phyloP scores from a whole-genome alignment of 2,113 vertebrate genomes.

The Pontoporia blainvillei region DNA sequence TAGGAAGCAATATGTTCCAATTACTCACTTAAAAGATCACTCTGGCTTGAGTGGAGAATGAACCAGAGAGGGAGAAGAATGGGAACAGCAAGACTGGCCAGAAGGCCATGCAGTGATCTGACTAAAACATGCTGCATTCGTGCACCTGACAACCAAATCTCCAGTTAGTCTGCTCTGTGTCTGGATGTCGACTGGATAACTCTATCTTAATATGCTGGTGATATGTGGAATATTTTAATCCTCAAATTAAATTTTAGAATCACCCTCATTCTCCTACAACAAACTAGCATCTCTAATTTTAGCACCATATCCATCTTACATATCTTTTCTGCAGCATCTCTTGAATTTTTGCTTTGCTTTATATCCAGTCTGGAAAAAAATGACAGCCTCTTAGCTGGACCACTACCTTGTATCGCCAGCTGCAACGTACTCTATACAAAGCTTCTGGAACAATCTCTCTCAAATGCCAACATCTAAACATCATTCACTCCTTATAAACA shows the following conservation, averaged over 20 bases:
- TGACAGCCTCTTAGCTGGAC: background rate
- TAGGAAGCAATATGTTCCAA: background rate
- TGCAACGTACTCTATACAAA: background rate
- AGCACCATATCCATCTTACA: background rate
- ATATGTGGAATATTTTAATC: background rate
- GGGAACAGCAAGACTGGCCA: background rate
- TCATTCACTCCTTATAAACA: background rate
- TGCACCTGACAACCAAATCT: background rate
- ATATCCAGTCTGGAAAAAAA: background rate
- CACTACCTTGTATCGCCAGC: background rate
- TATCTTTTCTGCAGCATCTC: background rate
- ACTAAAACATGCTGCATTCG: background rate
- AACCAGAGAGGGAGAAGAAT: background rate
- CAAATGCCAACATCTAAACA: background rate
- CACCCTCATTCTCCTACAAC: background rate
- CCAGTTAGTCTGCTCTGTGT: background rate
- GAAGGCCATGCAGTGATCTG: background rate
- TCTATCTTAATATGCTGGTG: background rate
- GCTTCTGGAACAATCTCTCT: background rate
- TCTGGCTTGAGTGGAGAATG: background rate
- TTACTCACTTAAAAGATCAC: background rate
- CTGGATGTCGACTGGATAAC: background rate
- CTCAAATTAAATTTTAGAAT: background rate
- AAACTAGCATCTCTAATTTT: background rate
- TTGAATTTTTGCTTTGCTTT: background rate